Evolutionary conservation across 2,113 vertebrate genomes (phyloP), one percentile per base, ranked within the genome.

Genomic region (Poeciliopsis occidentalis): DNA sequence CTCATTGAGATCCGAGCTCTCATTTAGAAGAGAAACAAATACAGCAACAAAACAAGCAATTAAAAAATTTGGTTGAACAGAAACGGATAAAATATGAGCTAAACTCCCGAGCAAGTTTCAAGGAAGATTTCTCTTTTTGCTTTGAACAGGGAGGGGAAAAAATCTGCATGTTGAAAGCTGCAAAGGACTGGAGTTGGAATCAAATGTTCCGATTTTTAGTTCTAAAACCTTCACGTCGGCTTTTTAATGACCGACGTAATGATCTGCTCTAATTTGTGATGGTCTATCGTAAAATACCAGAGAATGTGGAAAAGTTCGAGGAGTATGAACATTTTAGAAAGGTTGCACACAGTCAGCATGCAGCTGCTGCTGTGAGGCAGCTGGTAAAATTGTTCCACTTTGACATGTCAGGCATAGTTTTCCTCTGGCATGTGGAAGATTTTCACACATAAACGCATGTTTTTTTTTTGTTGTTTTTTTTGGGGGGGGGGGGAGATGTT

Each of bases 381-480:
- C 71, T 76, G 31, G 11, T 41, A 15, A 60, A 51, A 41, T 72
- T 0, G 26, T n/a, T 51, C 29, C 11, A 13, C 24, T 57, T 72
- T 12, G 12, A 60, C 29, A 47, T 26, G n/a, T n/a, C 44, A 32
- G 29, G 19, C 7, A 7, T 61, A 13, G 60, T 60, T 67, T 63
- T 37, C 30, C 30, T 19, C 4, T 29, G 64, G 65, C 74, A 44
- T 77, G 77, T 64, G 10, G 61, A 62, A 26, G 32, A 17, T 44
- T 65, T 29, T 67, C 31, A 41, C 44, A 41, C 47, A 63, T 8
- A 26, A 26, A 54, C 73, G 27, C 51, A 57, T 57, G 51, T 11
- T 10, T 57, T 60, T 69, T 37, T 4, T 29, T 29, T 29, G 1
- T 1, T 29, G 2, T 29, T 29, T 29, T 29, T 29, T 29, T 29